Evolutionary conservation across 2,113 vertebrate species (phyloP), one percentile per base, ranked within the genome.

Genomic region (Pachyramphus minor): DNA sequence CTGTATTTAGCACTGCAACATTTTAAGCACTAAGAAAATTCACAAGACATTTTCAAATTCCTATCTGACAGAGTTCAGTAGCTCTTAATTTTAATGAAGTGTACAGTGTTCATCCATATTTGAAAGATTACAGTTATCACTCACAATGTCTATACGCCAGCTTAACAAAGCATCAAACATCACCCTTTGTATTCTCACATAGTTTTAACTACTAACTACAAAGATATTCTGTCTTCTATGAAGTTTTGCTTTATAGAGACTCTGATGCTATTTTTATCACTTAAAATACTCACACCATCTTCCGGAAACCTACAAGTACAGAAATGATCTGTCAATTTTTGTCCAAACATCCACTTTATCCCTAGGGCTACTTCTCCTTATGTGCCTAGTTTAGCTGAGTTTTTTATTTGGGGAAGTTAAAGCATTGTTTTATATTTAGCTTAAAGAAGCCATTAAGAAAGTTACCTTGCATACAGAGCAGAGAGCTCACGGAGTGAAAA

Each of bases 111-210:
- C 95, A 85, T 92, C 90, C 97, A 96, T 45, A 75, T 50, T 90
- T 66, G 60, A 80, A 96, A 98, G 97, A 97, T 95, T 98, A 97
- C 68, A 83, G 78, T 97, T 97, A 97, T 88, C 97, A 80, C 45
- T 90, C n/a, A 82, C 67, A 96, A 97, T 97, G 86, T 75, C 77
- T 82, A 50, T 50, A 72, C 49, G 64, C 30, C n/a, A 71, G 88
- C 73, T 72, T 84, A 80, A 71, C 24, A 81, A 64, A 92, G 53
- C n/a, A 56, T 89, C 68, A 30, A 96, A 64, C n/a, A 74, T 52
- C 7, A 69, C 72, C 55, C 66, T 72, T 64, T 44, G 37, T 76
- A 78, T 78, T 95, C 49, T 77, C 27, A 23, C 16, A 30, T 5
- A 64, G 35, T 72, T 78, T 59, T 82, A 90, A 73, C 72, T 55